These are phyloP conservation scores for Hippolais icterina DNA, from an alignment of 2,113 vertebrate species.

Conservation along the genomic window DNA sequence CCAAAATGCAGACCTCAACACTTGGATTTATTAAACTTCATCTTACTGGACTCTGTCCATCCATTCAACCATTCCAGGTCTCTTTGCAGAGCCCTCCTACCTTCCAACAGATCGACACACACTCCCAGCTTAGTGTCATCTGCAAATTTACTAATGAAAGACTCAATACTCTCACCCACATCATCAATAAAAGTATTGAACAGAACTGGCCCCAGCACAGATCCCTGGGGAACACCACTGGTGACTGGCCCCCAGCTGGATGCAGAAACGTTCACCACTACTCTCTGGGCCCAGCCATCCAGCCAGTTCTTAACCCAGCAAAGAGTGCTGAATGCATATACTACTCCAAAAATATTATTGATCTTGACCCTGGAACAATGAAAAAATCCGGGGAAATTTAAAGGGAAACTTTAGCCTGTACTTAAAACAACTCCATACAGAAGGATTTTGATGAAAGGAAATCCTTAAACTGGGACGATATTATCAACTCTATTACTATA, in stretches of 20 bases:
- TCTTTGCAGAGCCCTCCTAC: neutral
- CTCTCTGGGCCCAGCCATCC: neutral
- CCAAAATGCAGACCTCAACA: neutral
- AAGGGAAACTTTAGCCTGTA: neutral
- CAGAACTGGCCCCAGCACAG: neutral
- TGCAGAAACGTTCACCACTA: neutral
- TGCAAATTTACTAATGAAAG: neutral
- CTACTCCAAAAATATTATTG: neutral
- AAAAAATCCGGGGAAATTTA: neutral
- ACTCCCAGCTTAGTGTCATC: neutral
- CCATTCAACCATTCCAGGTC: neutral
- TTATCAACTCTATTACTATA: neutral
- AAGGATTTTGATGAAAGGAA: neutral
- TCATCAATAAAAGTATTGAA: neutral
- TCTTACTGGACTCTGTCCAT: neutral
- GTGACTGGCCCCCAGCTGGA: neutral
- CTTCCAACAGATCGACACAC: neutral
- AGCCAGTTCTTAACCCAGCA: neutral
- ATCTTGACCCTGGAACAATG: neutral
- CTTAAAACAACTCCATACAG: neutral
- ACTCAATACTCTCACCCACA: neutral
- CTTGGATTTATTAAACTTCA: neutral
- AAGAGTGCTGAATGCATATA: neutral
- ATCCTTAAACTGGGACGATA: neutral
- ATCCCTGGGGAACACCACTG: neutral